Percentiles rank a stretch among this genome's conserved stretches.
These are phyloP conservation scores for Trichogramma dendrolimi DNA, from an alignment of 2,888 invertebrate species.

Conservation along the genomic window DNA sequence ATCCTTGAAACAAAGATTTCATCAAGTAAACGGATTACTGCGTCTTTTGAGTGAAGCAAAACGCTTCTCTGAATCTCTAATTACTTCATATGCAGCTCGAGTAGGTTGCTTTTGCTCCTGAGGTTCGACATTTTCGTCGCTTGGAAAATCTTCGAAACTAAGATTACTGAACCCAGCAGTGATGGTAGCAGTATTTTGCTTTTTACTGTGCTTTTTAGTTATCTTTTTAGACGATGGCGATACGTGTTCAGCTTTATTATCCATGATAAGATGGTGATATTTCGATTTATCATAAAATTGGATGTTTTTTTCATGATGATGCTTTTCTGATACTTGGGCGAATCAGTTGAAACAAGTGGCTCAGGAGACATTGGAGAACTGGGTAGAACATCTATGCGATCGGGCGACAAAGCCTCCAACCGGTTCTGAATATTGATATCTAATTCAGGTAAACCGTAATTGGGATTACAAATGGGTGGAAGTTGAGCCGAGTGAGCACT, in stretches of 20 bases:
- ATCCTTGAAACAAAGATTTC: background rate
- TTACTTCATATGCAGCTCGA: constrained; percentile 63
- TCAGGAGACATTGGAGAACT: constrained; percentile 45
- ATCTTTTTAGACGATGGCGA: constrained; percentile 40
- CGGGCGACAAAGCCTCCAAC: constrained; percentile 20
- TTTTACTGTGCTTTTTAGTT: constrained; percentile 36
- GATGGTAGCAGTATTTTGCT: constrained; percentile 28
- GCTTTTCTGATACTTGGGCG: constrained; percentile 47
- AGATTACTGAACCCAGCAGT: constrained; percentile 66
- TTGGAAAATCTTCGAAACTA: constrained; percentile 72
- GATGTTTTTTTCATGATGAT: constrained; percentile 12
- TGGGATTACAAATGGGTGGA: constrained; percentile 19
- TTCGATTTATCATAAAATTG: constrained; percentile 50
- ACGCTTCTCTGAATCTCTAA: constrained; percentile 52
- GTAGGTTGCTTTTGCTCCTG: constrained; percentile 44
- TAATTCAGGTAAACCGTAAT: constrained; percentile 30
- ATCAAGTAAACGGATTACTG: constrained; percentile 54
- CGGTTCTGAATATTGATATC: constrained; percentile 39
- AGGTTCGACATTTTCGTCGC: constrained; percentile 61
- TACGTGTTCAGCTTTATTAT: constrained; percentile 43
- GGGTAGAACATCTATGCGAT: constrained; percentile 33
- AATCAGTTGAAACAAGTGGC: constrained; percentile 40
- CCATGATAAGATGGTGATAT: constrained; percentile 55
- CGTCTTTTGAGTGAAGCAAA: constrained; percentile 52
- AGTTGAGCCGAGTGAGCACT: constrained; percentile 12